Conservation (phyloP, 2,888 invertebrate genomes). For the Leptothorax acervorum region DNA sequence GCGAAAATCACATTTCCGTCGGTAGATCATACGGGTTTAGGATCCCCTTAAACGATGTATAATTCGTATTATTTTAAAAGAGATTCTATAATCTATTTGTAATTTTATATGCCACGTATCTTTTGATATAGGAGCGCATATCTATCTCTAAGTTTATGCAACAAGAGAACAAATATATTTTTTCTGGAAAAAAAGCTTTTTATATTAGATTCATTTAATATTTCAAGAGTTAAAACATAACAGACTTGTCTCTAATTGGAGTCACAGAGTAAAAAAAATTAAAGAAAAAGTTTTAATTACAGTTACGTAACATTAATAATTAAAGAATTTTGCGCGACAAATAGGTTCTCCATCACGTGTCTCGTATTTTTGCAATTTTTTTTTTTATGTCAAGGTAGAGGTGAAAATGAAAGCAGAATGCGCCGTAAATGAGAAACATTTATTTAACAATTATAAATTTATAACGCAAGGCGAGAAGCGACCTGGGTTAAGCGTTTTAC, state of each 20-base stretch:
- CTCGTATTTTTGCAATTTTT: not conserved
- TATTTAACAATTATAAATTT: conserved; percentile 36
- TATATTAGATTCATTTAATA: not conserved
- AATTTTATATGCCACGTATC: not conserved
- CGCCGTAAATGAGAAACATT: not conserved
- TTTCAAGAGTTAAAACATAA: conserved; percentile 8
- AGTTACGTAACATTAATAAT: conserved; percentile 22
- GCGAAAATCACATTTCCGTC: too few relatives aligned
- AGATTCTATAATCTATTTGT: not conserved
- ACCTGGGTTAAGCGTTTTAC: not conserved
- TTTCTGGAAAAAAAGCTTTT: not conserved
- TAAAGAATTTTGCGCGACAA: conserved; percentile 3
- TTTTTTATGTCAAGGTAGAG: not conserved
- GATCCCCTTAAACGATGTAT: not conserved
- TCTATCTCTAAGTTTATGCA: not conserved
- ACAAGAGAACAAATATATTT: not conserved
- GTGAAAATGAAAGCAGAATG: not conserved
- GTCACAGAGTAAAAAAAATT: not conserved
- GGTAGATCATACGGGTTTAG: too few relatives aligned
- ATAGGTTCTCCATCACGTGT: not conserved
- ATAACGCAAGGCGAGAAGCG: not conserved
- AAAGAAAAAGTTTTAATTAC: not conserved
- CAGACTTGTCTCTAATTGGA: not conserved
- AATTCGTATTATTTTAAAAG: not conserved
- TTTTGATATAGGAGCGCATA: not conserved